phyloP scores from a whole-genome alignment of 1,140 invertebrate species.

The Pantala flavescens region DNA sequence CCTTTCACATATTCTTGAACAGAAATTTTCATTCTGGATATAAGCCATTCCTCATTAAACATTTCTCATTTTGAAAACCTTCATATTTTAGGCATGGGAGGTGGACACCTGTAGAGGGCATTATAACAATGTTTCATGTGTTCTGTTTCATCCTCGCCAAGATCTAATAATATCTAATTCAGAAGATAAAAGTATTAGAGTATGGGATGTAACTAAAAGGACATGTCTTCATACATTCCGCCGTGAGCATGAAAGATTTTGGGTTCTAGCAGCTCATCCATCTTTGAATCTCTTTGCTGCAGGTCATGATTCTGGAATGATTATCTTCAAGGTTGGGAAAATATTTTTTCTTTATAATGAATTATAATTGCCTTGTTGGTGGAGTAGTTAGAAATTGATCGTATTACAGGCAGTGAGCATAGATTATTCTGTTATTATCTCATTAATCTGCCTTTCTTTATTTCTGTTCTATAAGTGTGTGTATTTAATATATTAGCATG shows the following conservation, averaged over 20 bases:
- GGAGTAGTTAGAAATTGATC: too few relatives aligned
- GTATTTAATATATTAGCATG: too few relatives aligned
- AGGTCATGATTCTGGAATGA: conserved; percentile 92
- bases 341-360: too few relatives aligned
- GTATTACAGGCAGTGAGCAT: too few relatives aligned
- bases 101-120: conserved; percentile 97
- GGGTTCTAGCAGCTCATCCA: conserved; percentile 88
- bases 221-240: conserved; percentile 93
- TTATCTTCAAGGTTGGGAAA: conserved; percentile 50
- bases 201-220: conserved; percentile 98
- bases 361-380: too few relatives aligned
- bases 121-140: conserved; percentile 98
- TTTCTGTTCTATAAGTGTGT: too few relatives aligned
- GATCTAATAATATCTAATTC: conserved; percentile 95
- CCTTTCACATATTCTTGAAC: neutral
- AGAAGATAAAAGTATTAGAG: conserved; percentile 94
- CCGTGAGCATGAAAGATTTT: conserved; percentile 92
- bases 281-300: conserved; percentile 79
- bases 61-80: neutral
- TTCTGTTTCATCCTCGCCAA: conserved; percentile 93
- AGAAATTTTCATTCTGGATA: neutral
- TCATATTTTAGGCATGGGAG: conserved; percentile 75
- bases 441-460: too few relatives aligned
- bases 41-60: neutral
- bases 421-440: too few relatives aligned